phyloP scores from a whole-genome alignment of 2,797 vertebrate genomes.

The Pangasius macronema region DNA sequence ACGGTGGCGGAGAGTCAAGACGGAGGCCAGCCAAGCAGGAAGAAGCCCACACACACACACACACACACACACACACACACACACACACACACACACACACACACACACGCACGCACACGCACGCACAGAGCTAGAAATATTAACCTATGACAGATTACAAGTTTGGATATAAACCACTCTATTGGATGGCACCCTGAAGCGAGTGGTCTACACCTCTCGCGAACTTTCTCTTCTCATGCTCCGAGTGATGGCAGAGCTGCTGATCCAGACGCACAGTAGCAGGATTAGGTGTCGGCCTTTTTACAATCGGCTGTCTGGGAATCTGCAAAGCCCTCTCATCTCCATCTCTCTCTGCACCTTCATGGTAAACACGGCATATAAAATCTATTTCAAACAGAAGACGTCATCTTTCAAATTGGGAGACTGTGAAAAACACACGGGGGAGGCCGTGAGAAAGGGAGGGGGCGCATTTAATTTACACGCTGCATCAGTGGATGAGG shows the following conservation, averaged over 20 bases:
- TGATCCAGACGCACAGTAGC: slow-evolving; percentile 65
- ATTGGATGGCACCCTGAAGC: slow-evolving; percentile 60
- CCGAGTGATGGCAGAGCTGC: slow-evolving; percentile 61
- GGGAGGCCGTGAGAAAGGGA: not conserved
- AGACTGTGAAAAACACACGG: slow-evolving; percentile 59
- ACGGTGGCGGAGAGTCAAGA: slow-evolving; percentile 69
- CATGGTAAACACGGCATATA: slow-evolving; percentile 64
- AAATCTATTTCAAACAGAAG: slow-evolving; percentile 73
- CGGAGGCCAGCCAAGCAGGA: slow-evolving; percentile 74
- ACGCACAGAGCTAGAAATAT: slow-evolving; percentile 70
- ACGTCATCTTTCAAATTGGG: slow-evolving; percentile 75
- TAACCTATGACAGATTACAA: slow-evolving; percentile 72
- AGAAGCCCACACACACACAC: slow-evolving; percentile 67
- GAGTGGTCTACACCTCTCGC: slow-evolving; percentile 56
- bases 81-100: slow-evolving; percentile 63
- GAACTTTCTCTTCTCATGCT: slow-evolving; percentile 62
- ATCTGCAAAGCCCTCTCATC: slow-evolving; percentile 47
- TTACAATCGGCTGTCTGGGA: slow-evolving; percentile 68
- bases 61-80: slow-evolving; percentile 63
- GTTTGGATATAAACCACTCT: slow-evolving; percentile 67
- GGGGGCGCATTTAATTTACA: slow-evolving; percentile 71
- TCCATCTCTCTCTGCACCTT: slow-evolving; percentile 42
- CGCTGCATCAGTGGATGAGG: slow-evolving; percentile 63
- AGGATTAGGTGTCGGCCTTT: slow-evolving; percentile 67
- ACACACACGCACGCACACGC: slow-evolving; percentile 62